Evolutionary conservation across 2,113 vertebrate species (phyloP), one percentile per base, ranked within the genome.

Genomic region (Myotis yumanensis): DNA sequence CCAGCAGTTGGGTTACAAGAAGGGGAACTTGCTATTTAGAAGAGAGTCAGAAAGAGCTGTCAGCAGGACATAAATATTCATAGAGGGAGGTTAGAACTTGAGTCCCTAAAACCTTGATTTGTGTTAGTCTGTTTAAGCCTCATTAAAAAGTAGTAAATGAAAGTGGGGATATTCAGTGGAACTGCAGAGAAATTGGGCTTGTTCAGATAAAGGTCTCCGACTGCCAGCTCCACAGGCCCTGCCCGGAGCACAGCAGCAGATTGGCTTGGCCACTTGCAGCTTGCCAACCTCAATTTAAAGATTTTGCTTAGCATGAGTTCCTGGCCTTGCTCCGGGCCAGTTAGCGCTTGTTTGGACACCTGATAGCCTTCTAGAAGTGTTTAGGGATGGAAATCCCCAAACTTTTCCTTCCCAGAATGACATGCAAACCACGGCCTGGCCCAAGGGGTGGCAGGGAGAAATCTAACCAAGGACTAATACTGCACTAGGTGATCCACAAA

Each of bases 81-180:
- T 96, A 68, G 80, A 91, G 52, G 86, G 95, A 95, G 91, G 93
- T 96, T 95, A 96, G 95, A 97, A 95, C 95, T 96, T 18, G 23
- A 96, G 93, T 97, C 92, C 95, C 89, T 97, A 96, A 97, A 97
- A 97, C 94, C 91, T 96, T 97, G 97, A 96, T 97, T 97, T 97
- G 96, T 97, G 96, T 96, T 94, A 17, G 3, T 86, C 91, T 32
- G 4, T 95, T 97, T 95, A 95, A 97, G 93, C 91, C 95, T 97
- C 96, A 97, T 97, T 97, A 97, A 97, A 95, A 97, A 96, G 96
- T 95, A 91, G 97, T 96, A 94, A 96, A 95, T 96, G 96, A 93
- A 96, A 97, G 94, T 77, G 86, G 96, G 86, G 91, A 54, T 89
- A 87, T 95, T 97, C 92, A 77, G 72, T 81, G 89, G 84, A 91